These are phyloP conservation scores for Melanitta fusca DNA, from an alignment of 2,797 vertebrate genomes.

Conservation along the genomic window DNA sequence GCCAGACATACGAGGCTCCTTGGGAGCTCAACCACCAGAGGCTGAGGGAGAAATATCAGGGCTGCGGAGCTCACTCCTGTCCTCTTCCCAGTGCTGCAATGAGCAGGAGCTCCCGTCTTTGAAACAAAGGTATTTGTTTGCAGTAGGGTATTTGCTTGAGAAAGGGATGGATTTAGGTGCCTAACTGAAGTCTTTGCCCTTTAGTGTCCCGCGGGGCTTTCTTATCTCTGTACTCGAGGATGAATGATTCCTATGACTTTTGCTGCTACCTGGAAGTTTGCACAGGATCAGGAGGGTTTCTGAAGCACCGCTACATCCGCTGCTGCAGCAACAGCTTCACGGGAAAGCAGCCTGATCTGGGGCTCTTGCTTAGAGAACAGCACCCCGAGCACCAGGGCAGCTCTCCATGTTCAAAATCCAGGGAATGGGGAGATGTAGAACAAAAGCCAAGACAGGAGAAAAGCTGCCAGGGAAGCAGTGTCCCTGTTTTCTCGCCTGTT, in stretches of 20 bases:
- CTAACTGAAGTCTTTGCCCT: not conserved
- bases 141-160: not conserved
- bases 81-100: fast-evolving
- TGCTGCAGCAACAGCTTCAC: not conserved
- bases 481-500: not conserved
- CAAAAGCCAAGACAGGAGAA: not conserved
- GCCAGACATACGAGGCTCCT: slow-evolving; percentile 42
- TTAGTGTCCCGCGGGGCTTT: not conserved
- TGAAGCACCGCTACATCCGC: not conserved
- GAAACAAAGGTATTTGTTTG: too few relatives aligned
- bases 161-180: not conserved
- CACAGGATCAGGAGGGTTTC: not conserved
- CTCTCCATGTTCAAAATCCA: not conserved
- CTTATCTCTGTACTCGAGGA: slow-evolving; percentile 3
- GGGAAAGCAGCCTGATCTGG: not conserved
- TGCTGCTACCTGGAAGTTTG: slow-evolving; percentile 35
- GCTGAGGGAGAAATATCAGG: not conserved
- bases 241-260: not conserved
- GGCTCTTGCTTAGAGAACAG: not conserved
- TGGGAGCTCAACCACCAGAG: slow-evolving; percentile 37
- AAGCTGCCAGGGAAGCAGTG: fast-evolving
- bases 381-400: not conserved
- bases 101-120: not conserved
- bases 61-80: not conserved
- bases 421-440: not conserved